phyloP scores from a whole-genome alignment of 2,113 vertebrate genomes.

The Anseranas semipalmata region DNA sequence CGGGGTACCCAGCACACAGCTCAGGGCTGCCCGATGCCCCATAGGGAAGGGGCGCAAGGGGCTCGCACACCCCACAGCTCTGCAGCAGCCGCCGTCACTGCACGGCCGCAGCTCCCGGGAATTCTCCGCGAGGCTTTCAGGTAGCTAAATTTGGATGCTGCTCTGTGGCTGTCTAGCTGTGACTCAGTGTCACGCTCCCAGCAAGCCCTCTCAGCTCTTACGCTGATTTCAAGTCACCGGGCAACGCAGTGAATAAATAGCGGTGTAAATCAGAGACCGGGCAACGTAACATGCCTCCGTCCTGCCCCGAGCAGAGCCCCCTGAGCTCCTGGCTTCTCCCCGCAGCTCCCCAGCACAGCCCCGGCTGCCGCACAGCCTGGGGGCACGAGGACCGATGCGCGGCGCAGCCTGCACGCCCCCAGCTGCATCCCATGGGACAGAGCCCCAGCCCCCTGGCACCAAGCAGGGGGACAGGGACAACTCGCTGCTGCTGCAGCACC shows the following conservation, averaged over 20 bases:
- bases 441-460: too few relatives aligned
- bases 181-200: neutral
- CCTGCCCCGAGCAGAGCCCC: neutral
- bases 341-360: too few relatives aligned
- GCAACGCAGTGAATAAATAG: neutral
- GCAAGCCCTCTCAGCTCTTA: neutral
- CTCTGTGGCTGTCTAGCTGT: neutral
- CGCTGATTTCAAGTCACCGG: neutral
- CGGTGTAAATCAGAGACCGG: neutral
- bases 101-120: neutral
- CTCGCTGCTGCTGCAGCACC: too few relatives aligned
- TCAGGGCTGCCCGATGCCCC: too few relatives aligned
- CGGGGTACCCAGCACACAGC: too few relatives aligned
- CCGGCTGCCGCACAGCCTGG: too few relatives aligned
- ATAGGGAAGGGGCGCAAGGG: neutral
- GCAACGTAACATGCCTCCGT: neutral
- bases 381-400: too few relatives aligned
- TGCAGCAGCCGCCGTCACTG: neutral
- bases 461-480: too few relatives aligned
- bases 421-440: too few relatives aligned
- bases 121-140: too few relatives aligned
- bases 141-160: neutral
- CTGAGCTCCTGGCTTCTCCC: neutral
- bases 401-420: too few relatives aligned
- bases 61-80: neutral